Base-by-base conservation (phyloP, 2,113 vertebrate genomes). In the Martes martes region DNA sequence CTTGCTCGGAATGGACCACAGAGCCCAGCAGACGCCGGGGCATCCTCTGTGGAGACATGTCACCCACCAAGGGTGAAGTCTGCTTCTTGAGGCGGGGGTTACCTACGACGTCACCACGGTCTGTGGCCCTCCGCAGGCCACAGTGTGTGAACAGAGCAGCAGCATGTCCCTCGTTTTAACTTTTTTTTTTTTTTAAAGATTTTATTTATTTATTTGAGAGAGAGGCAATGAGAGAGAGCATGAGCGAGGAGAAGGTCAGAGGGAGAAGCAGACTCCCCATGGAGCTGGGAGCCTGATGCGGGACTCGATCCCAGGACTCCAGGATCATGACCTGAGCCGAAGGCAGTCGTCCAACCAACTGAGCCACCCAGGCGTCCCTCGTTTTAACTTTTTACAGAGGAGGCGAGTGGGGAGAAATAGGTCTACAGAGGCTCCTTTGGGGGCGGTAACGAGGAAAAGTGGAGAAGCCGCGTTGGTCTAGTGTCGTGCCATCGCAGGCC, bases 21-120 rank as follows among this genome's bases (percentile, higher is more conserved):
- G 78, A 36, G 36, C 24, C 23, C 1, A 0, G 2, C 0, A 3
- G 63, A n/a, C 0, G 4, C 24, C 11, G 0, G 36, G 55, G 16
- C 14, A 1, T 28, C 10, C 31, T 71, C 33, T 0, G 3, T 0
- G 23, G 31, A 52, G 3, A 4, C 3, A 0, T 0, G 0, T 69
- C 36, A 6, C 61, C 36, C 16, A 15, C 15, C 2, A 0, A 4
- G 28, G 45, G 73, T 11, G 47, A 79, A 28, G 7, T 1, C 26
- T 7, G 23, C 23, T 15, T 91, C 33, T 36, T 8, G 31, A 26
- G 15, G 26, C 2, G 4, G 7, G 1, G 4, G n/a, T 7, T 13
- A 33, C 16, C 33, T 36, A 31, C 26, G 33, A 15, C 7, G 1
- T 21, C 4, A 0, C 39, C 14, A 0, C 24, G 31, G 50, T 2